Base-by-base conservation (phyloP, 2,888 invertebrate species). In the Camptogramma bilineatum region DNA sequence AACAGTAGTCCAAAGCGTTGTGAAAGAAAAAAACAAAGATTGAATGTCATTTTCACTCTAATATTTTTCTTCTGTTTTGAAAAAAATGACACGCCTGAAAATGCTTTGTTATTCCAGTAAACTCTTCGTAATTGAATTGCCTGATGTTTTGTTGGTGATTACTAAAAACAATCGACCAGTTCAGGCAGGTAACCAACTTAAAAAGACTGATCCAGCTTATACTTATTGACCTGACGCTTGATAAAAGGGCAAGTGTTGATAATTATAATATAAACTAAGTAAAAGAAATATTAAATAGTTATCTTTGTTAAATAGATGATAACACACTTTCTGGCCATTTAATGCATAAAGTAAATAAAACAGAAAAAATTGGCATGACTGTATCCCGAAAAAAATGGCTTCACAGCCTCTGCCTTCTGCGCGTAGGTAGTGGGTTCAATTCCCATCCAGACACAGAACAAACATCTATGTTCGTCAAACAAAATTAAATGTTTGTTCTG, bases 241-340 rank as follows among this genome's bases (percentile, higher is more conserved):
- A 39, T 39, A 39, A 39, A 39, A 39, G 34, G 34, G 34, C 34
- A 39, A 39, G 31, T 28, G 28, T 39, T 39, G 34, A 39, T 39
- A 39, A 13, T 7, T 39, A 39, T 13, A 39, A 39, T 39, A 3
- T 39, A 39, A 39, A 39, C 34, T 13, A 13, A 39, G 2, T 2
- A 28, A 4, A 28, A 39, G 13, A 39, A 39, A 39, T 13, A 39
- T 13, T 39, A 39, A 39, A 39, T 10, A 13, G 3, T 13, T 13
- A 39, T 39, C 34, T 39, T 28, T 4, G 0, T 28, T 28, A 28
- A 5, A 7, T 1, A 28, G 28, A 28, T 28, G 28, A 28, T 28
- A 8, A 28, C 5, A 28, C 28, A 28, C 5, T 28, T 28, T 1
- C 7, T 28, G 28, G 7, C 7, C 4, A 28, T 5, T 28, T 28